A percentile compares a stretch with the other conserved stretches of the same genome.
Evolutionary conservation across 2,113 vertebrate species (phyloP).

Genomic region (Ciconia maguari): DNA sequence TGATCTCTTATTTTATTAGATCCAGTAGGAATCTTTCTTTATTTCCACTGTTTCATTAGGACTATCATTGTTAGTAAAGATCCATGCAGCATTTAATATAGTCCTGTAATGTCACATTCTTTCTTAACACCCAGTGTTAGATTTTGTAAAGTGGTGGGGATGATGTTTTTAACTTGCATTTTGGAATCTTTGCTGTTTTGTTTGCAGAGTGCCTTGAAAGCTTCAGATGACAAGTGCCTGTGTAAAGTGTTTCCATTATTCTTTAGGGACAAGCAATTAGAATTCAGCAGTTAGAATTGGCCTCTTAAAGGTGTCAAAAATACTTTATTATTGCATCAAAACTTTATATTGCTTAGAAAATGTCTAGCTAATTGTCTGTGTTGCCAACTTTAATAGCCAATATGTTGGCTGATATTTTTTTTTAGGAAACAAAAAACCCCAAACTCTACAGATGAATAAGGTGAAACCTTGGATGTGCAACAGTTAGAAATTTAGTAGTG

Average conservation of each 20-base stretch:
- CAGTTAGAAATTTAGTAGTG: neutral
- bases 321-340: neutral
- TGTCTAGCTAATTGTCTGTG: neutral
- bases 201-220: neutral
- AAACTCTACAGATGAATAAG: neutral
- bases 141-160: neutral
- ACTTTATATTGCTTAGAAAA: neutral
- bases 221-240: neutral
- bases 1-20: neutral
- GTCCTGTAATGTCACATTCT: neutral
- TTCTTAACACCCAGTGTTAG: neutral
- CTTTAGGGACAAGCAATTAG: neutral
- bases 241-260: neutral
- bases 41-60: neutral
- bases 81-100: neutral
- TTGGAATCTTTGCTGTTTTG: neutral
- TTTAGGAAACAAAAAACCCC: neutral
- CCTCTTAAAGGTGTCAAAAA: neutral
- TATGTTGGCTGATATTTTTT: neutral
- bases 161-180: neutral
- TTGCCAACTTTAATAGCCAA: neutral
- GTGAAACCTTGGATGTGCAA: neutral
- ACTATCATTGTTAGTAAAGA: neutral
- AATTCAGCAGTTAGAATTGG: neutral
- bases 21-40: neutral